Conservation (phyloP, 2,113 vertebrate genomes). For the Cyanoliseus patagonus region DNA sequence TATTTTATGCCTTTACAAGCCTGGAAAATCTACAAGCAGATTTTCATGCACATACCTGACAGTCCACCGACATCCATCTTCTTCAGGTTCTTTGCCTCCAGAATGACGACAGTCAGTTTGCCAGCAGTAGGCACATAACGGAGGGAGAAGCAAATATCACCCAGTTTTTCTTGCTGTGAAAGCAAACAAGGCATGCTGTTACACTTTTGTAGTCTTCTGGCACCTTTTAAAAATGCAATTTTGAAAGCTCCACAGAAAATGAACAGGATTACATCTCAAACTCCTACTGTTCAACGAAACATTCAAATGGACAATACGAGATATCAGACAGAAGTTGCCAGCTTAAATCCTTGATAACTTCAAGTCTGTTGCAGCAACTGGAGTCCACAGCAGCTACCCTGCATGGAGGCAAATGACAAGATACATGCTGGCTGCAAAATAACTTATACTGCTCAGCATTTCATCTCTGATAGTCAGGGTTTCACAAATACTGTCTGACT, state of each 20-base stretch:
- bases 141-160: constrained; percentile 98
- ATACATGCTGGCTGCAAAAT: neutral
- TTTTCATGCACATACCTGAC: constrained; percentile 83
- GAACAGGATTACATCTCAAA: neutral
- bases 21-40: neutral
- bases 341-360: neutral
- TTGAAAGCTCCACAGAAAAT: neutral
- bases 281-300: neutral
- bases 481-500: neutral
- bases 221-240: neutral
- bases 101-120: constrained; percentile 95
- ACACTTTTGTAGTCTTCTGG: neutral
- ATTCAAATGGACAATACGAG: neutral
- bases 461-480: neutral
- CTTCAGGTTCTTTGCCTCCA: constrained; percentile 98
- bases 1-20: neutral
- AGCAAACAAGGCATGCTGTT: constrained; percentile 36
- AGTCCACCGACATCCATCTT: constrained; percentile 98
- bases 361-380: neutral
- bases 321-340: neutral
- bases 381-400: neutral
- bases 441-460: neutral
- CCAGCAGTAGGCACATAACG: constrained; percentile 97
- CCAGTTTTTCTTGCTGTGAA: constrained; percentile 96
- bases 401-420: neutral